Evolutionary conservation across 64 coral and sea anemone species (phyloP).

Genomic region (Astreopora myriophthalma): DNA sequence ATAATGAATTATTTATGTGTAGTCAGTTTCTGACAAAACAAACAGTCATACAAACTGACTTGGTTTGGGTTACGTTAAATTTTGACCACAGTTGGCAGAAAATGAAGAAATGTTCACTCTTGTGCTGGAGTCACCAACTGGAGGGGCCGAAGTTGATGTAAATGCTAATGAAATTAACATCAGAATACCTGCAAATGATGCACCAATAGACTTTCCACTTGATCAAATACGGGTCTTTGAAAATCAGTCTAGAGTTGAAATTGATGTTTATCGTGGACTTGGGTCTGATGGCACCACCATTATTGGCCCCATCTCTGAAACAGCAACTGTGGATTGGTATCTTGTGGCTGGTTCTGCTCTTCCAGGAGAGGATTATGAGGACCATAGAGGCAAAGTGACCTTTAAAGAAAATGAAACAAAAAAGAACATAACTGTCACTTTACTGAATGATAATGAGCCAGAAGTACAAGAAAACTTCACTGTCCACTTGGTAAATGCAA

Average conservation of each 20-base stretch:
- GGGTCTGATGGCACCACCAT: constrained; percentile 55
- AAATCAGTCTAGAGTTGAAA: constrained; percentile 66
- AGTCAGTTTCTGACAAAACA: too few relatives aligned
- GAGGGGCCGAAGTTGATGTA: constrained; percentile 65
- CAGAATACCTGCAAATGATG: constrained; percentile 87
- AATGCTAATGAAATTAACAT: constrained; percentile 58
- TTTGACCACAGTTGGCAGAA: constrained; percentile 56
- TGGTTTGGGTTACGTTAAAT: too few relatives aligned
- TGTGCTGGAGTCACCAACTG: constrained; percentile 47
- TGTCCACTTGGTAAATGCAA: constrained; percentile 72
- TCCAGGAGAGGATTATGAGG: constrained; percentile 63
- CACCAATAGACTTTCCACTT: constrained; percentile 77
- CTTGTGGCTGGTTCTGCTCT: constrained; percentile 69
- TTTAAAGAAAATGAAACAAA: constrained; percentile 63
- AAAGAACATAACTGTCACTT: constrained; percentile 55
- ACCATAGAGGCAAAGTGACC: constrained; percentile 65
- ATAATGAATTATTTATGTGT: too few relatives aligned
- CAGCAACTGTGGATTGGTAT: constrained; percentile 68
- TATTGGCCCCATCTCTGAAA: constrained; percentile 59
- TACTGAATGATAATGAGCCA: constrained; percentile 74
- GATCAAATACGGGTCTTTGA: constrained; percentile 58
- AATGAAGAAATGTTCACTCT: constrained; percentile 75
- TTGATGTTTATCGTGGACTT: constrained; percentile 83
- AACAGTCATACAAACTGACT: too few relatives aligned
- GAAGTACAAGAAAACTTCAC: constrained; percentile 91